Evolutionary conservation across 30 jellyfish, hydroid and myxozoan species (phyloP), one percentile per base, ranked within the genome.

Genomic region (Aurelia coerulea): DNA sequence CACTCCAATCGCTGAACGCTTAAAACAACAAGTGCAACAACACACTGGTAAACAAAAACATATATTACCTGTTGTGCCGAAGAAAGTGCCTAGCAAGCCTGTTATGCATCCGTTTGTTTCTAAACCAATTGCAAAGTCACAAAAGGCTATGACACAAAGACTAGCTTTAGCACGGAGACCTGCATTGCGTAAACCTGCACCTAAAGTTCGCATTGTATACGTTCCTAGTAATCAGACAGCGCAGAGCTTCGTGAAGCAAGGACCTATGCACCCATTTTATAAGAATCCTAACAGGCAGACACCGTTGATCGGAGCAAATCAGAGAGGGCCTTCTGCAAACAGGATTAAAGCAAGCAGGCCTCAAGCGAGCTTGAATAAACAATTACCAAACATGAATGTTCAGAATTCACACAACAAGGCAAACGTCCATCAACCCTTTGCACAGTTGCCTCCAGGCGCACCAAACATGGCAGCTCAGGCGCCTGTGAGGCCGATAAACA

Each of bases 11-110:
- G 59, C 84, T 51, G 34, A 73, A 7, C 89, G 89, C 6, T 49
- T 86, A 17, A 86, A 76, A 63, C 89, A 86, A 63, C 95, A 86
- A 66, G 95, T 76, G 41, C 93, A 73, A 67, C 93, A 84, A 52
- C 93, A 73, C 32, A 16, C 86, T 13, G 92, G 85, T 14, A 70
- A 62, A 39, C 92, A 83, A 52, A 83, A 83, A 63, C 85, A 83
- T 74, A 83, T 83, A 3, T 49, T 83, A 12, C 92, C 92, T 18
- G 86, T 83, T 12, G 85, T 83, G 59, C 92, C 92, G 11, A 83
- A 83, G 74, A 54, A 69, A 37, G 72, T 54, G n/a, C 37, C 52
- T 32, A 73, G 23, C 74, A 81, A 31, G 54, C 65, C 54, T 9
- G 62, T 23, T 23, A 11, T 42, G 4, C 74, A 42, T 59, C 86